phyloP scores from a whole-genome alignment of 1,140 invertebrate species.

The Drosophila ironensis region DNA sequence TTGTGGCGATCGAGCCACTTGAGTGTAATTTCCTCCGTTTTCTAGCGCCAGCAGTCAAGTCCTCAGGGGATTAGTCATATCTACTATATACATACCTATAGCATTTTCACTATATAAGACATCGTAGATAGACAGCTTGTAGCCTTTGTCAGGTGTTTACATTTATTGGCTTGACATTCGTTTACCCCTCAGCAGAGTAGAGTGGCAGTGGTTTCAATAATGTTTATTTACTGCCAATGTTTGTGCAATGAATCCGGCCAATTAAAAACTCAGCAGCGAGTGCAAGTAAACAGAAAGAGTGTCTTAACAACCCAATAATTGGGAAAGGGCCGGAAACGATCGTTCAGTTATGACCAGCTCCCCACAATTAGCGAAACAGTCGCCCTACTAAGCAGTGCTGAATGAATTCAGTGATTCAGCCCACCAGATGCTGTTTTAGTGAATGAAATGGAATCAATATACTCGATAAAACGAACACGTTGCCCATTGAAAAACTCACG shows the following conservation, averaged over 20 bases:
- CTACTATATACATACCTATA: background rate
- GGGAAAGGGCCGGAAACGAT: conserved; percentile 18
- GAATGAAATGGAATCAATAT: conserved; percentile 56
- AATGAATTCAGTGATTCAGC: conserved; percentile 31
- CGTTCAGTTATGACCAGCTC: too few species aligned
- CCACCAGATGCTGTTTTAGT: conserved; percentile 47
- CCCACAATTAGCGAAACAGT: too few species aligned
- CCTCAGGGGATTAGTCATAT: conserved; percentile 21
- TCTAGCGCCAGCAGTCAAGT: background rate
- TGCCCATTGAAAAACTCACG: conserved; percentile 59
- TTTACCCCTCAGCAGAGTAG: too few species aligned
- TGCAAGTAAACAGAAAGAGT: conserved; percentile 4
- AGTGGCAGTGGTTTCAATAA: too few species aligned
- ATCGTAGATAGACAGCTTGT: conserved; percentile 6
- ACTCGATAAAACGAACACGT: conserved; percentile 40
- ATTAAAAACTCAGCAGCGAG: background rate
- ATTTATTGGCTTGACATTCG: background rate
- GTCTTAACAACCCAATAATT: background rate
- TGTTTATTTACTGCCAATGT: background rate
- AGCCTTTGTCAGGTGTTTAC: background rate
- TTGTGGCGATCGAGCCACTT: conserved; percentile 6
- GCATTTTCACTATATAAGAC: background rate
- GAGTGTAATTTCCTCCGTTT: conserved; percentile 12
- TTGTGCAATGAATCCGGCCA: background rate
- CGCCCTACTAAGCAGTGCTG: too few species aligned